A percentile compares a stretch with the other conserved stretches of the same genome.
These are phyloP conservation scores for Tridacna crocea DNA, from an alignment of 2,888 invertebrate genomes.

Conservation along the genomic window DNA sequence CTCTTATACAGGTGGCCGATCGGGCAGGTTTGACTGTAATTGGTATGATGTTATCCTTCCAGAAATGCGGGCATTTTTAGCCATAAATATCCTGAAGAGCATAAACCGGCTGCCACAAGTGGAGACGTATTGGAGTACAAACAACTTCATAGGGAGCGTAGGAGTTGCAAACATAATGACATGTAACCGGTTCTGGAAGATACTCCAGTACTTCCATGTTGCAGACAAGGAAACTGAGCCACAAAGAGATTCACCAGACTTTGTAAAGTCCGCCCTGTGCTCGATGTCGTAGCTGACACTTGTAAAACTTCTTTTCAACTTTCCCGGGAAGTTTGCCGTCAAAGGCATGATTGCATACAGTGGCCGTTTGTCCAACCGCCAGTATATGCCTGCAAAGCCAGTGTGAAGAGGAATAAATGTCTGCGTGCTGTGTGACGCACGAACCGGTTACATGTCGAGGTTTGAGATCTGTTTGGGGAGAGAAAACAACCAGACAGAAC, in stretches of 20 bases:
- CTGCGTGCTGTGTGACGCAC: constrained; percentile 27
- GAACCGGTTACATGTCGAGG: constrained; percentile 24
- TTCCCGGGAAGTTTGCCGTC: constrained; percentile 24
- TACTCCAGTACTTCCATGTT: constrained; percentile 41
- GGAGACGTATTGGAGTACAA: constrained; percentile 45
- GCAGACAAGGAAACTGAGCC: constrained; percentile 28
- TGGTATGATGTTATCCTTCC: not conserved
- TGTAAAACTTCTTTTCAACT: constrained; percentile 7
- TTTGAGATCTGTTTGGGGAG: constrained; percentile 38
- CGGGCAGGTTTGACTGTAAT: too few relatives aligned
- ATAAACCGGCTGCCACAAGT: constrained; percentile 28
- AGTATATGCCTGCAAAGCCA: constrained; percentile 38
- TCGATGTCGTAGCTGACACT: not conserved
- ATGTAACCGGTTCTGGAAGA: constrained; percentile 42
- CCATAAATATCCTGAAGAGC: constrained; percentile 47
- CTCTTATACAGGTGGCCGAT: too few relatives aligned
- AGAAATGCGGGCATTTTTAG: constrained; percentile 34
- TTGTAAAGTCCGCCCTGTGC: constrained; percentile 19
- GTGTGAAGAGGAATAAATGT: constrained; percentile 26
- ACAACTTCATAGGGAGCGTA: constrained; percentile 26
- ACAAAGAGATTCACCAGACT: not conserved
- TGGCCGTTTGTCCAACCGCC: constrained; percentile 23
- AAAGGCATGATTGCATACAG: constrained; percentile 37
- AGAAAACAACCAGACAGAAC: constrained; percentile 14
- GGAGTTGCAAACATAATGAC: constrained; percentile 29